A percentile compares a stretch with the other conserved stretches of the same genome.
Evolutionary conservation across 1,140 invertebrate genomes (phyloP).

Genomic region (Cydia splendana): DNA sequence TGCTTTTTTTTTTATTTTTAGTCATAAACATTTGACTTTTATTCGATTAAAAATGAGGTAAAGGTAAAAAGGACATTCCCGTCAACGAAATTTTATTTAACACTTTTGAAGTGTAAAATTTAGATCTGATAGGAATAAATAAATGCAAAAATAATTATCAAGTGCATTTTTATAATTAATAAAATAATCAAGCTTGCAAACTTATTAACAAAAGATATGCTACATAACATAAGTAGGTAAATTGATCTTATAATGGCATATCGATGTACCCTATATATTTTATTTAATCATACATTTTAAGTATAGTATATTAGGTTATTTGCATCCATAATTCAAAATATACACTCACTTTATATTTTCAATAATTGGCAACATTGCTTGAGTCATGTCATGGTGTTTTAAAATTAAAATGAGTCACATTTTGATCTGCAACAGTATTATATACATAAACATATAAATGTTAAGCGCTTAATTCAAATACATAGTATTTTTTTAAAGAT

Average conservation of each 20-base stretch:
- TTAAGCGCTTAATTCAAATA: constrained; percentile 48
- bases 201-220: constrained; percentile 4
- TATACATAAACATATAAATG: constrained; percentile 41
- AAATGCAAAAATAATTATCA: not conserved
- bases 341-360: not conserved
- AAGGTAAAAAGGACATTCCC: not conserved
- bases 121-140: not conserved
- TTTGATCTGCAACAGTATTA: constrained; percentile 50
- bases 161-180: constrained; percentile 4
- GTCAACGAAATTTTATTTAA: constrained; percentile 14
- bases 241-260: constrained; percentile 42
- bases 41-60: not conserved
- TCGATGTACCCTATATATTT: constrained; percentile 37
- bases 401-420: constrained; percentile 5
- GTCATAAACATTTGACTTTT: not conserved
- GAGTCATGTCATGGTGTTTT: constrained; percentile 16
- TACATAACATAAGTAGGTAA: not conserved
- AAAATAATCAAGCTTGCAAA: constrained; percentile 10
- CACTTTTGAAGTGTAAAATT: constrained; percentile 7
- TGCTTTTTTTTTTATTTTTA: not conserved
- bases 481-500: constrained; percentile 56
- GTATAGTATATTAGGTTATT: constrained; percentile 24
- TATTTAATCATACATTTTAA: not conserved
- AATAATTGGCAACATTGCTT: constrained; percentile 15
- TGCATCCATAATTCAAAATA: constrained; percentile 10